Conservation (phyloP, 2,113 vertebrate genomes). For the mouse (Mus musculus) region GRCm39 chr17:63645001-63645500, state of each 20-base stretch:
- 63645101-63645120: not conserved
- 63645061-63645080: not conserved
- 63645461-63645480: constrained; percentile 16
- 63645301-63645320: not conserved
- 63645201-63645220: not conserved
- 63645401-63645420: constrained; percentile 61
- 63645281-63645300: not conserved
- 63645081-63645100: not conserved
- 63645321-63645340: constrained; percentile 18
- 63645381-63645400: not conserved
- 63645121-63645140: not conserved
- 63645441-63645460: not conserved
- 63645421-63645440: constrained; percentile 28
- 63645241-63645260: not conserved
- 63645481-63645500: constrained; percentile 31
- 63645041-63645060: not conserved
- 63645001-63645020: not conserved
- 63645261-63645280: constrained; percentile 8
- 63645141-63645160: not conserved
- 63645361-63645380: not conserved
- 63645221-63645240: not conserved
- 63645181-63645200: not conserved
- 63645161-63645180: not conserved
- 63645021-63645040: not conserved
- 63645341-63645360: not conserved